A percentile compares a stretch with the other conserved stretches of the same genome.
These are phyloP conservation scores for Cerceris rybyensis DNA, from an alignment of 2,888 invertebrate genomes.

Conservation along the genomic window DNA sequence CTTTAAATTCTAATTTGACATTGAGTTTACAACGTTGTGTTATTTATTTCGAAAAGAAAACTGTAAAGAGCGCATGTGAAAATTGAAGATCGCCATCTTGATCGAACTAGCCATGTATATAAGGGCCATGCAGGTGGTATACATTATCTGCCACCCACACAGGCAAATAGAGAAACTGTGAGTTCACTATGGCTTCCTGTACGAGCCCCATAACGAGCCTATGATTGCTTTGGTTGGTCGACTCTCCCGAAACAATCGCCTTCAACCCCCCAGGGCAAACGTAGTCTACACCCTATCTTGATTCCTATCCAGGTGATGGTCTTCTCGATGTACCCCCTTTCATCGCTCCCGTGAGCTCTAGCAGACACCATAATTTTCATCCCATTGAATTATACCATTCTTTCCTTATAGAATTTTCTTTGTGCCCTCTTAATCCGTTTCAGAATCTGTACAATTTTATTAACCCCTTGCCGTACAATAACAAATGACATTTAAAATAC, in stretches of 20 bases:
- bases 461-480: no score
- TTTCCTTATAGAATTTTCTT: no score
- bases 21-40: not conserved
- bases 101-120: slow-evolving; percentile 32
- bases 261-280: slow-evolving; percentile 28
- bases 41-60: slow-evolving; percentile 15
- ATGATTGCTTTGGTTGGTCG: slow-evolving; percentile 58
- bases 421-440: no score
- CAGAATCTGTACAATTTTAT: no score
- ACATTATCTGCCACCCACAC: slow-evolving; percentile 57
- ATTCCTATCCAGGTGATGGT: slow-evolving; percentile 34
- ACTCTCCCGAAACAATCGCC: slow-evolving; percentile 42
- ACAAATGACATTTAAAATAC: no score
- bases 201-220: slow-evolving; percentile 53
- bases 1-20: no score
- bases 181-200: slow-evolving; percentile 55
- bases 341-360: not conserved
- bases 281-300: slow-evolving; percentile 35
- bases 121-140: slow-evolving; percentile 53
- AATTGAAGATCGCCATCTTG: slow-evolving; percentile 57
- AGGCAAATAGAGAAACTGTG: slow-evolving; percentile 28
- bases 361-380: not conserved
- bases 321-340: slow-evolving; percentile 2
- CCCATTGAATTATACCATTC: not conserved
- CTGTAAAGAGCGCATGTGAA: slow-evolving; percentile 28